phyloP scores from a whole-genome alignment of 1,140 invertebrate species.

The Lethocerus indicus region DNA sequence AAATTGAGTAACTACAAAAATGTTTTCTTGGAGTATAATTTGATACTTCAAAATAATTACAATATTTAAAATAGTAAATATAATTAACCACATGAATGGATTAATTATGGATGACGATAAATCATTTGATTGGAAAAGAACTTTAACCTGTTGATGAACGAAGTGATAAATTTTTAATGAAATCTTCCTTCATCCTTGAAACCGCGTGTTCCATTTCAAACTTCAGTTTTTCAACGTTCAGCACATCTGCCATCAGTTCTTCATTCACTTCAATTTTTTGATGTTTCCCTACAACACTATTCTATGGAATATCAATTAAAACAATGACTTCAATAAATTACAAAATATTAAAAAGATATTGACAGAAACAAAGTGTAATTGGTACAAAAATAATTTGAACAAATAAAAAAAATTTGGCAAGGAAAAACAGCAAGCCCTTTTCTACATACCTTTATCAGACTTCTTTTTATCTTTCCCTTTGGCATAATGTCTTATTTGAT shows the following conservation, averaged over 20 bases:
- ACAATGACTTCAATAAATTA: background rate
- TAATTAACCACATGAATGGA: too few relatives aligned
- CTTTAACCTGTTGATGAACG: conserved; percentile 43
- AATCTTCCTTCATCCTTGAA: conserved; percentile 57
- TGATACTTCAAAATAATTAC: too few relatives aligned
- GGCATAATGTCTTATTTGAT: conserved; percentile 11
- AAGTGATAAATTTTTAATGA: conserved; percentile 55
- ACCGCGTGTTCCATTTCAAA: conserved; percentile 42
- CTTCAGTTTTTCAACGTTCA: conserved; percentile 51
- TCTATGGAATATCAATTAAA: conserved; percentile 3
- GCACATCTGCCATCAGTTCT: conserved; percentile 43
- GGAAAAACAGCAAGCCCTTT: background rate
- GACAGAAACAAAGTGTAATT: background rate
- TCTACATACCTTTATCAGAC: conserved; percentile 12
- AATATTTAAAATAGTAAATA: too few relatives aligned
- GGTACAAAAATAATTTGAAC: background rate
- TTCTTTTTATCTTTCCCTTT: conserved; percentile 18
- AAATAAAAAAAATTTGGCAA: background rate
- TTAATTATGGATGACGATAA: too few relatives aligned
- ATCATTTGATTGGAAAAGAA: background rate
- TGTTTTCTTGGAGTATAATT: too few relatives aligned
- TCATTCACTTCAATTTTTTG: conserved; percentile 49
- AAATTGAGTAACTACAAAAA: too few relatives aligned
- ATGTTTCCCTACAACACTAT: conserved; percentile 25
- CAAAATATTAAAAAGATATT: conserved; percentile 6